phyloP scores from a whole-genome alignment of 2,888 invertebrate species.

The Stenolophus ochropezus region DNA sequence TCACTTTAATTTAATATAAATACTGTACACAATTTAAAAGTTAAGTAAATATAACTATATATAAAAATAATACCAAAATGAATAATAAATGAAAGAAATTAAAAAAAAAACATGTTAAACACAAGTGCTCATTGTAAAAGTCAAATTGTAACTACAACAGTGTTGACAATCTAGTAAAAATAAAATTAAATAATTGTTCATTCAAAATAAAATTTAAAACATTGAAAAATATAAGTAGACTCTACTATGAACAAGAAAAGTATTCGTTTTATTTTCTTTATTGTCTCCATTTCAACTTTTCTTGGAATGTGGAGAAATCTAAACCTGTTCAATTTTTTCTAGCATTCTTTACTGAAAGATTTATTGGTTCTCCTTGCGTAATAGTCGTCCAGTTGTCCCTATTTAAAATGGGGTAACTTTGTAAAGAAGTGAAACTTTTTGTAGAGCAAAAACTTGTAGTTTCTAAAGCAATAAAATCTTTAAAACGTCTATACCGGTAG shows the following conservation, averaged over 20 bases:
- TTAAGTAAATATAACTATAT: neutral
- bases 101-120: too few species aligned
- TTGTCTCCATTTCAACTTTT: neutral
- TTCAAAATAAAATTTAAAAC: too few species aligned
- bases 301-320: neutral
- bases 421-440: slow-evolving; percentile 32
- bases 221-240: too few species aligned
- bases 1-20: neutral
- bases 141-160: too few species aligned
- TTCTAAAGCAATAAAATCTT: slow-evolving; percentile 15
- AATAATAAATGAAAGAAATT: neutral
- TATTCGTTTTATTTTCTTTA: neutral
- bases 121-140: too few species aligned
- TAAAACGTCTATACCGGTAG: neutral
- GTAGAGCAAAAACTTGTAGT: slow-evolving; percentile 3
- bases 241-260: too few species aligned
- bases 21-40: neutral
- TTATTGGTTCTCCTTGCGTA: neutral
- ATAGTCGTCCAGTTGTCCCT: neutral
- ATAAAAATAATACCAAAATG: neutral
- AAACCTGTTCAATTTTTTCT: neutral
- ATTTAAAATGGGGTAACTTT: neutral
- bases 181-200: too few species aligned
- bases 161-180: too few species aligned
- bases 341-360: neutral